A percentile compares a stretch with the other conserved stretches of the same genome.
These are phyloP conservation scores for Fistularia commersonii DNA, from an alignment of 2,797 vertebrate genomes.

Conservation along the genomic window DNA sequence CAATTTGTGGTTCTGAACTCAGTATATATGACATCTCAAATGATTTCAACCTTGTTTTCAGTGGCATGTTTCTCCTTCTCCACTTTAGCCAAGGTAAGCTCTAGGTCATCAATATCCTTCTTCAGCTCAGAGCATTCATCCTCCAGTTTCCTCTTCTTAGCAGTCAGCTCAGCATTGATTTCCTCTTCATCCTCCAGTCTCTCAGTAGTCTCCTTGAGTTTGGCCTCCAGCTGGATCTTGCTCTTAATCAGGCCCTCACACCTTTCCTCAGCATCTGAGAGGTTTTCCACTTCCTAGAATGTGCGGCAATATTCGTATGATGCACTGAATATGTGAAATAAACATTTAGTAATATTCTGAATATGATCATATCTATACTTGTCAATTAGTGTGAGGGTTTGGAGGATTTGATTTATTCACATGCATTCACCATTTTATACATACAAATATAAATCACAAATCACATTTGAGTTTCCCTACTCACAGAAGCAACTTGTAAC, in stretches of 20 bases:
- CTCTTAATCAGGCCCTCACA: conserved; percentile 73
- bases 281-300: too few relatives aligned
- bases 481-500: conserved; percentile 84
- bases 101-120: conserved; percentile 74
- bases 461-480: too few relatives aligned
- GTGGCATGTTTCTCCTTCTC: conserved; percentile 77
- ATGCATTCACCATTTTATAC: too few relatives aligned
- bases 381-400: too few relatives aligned
- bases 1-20: neutral
- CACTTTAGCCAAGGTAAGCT: conserved; percentile 75
- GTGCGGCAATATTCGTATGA: too few relatives aligned
- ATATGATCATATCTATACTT: too few relatives aligned
- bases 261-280: conserved; percentile 72
- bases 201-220: conserved; percentile 83
- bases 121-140: conserved; percentile 72
- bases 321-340: too few relatives aligned
- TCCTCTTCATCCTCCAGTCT: conserved; percentile 88
- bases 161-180: conserved; percentile 83
- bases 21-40: neutral
- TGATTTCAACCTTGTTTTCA: conserved; percentile 67
- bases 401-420: too few relatives aligned
- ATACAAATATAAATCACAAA: too few relatives aligned
- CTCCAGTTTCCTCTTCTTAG: conserved; percentile 71
- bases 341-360: too few relatives aligned
- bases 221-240: conserved; percentile 82